phyloP scores from a whole-genome alignment of 2,888 invertebrate species.

The Plagiodera versicolora region DNA sequence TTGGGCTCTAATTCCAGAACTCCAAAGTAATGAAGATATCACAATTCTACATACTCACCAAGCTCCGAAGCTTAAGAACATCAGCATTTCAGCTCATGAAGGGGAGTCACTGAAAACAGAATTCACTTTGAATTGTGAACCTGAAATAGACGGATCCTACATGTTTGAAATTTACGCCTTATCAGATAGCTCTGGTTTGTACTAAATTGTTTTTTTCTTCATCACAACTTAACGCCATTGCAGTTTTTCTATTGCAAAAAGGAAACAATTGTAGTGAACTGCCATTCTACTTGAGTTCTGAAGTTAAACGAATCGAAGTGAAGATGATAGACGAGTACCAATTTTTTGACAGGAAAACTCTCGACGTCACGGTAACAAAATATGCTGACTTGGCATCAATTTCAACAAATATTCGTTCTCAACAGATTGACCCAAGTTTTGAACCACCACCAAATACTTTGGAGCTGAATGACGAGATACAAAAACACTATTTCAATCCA shows the following conservation, averaged over 20 bases:
- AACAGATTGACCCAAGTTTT: not conserved
- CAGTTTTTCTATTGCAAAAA: slow-evolving; percentile 20
- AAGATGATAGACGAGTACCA: slow-evolving; percentile 24
- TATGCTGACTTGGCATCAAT: not conserved
- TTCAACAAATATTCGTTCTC: not conserved
- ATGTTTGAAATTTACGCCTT: slow-evolving; percentile 24
- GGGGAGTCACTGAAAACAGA: slow-evolving; percentile 23
- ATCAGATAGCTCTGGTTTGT: slow-evolving; percentile 5
- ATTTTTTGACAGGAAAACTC: slow-evolving; percentile 7
- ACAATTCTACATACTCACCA: slow-evolving; percentile 12
- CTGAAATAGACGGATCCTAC: slow-evolving; percentile 12
- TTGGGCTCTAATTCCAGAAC: slow-evolving; percentile 12
- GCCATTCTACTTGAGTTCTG: slow-evolving; percentile 12
- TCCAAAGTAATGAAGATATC: slow-evolving; percentile 7
- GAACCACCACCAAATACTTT: not conserved
- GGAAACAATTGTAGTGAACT: slow-evolving; percentile 13
- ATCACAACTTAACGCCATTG: not conserved
- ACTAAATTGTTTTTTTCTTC: too few relatives aligned
- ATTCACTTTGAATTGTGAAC: slow-evolving; percentile 18
- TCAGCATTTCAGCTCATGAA: slow-evolving; percentile 13
- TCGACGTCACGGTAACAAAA: slow-evolving; percentile 17
- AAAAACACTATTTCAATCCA: slow-evolving; percentile 15
- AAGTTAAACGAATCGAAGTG: slow-evolving; percentile 16
- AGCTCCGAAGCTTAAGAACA: slow-evolving; percentile 14
- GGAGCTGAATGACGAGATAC: slow-evolving; percentile 8